Evolutionary conservation across 1,140 invertebrate species (phyloP), one percentile per base, ranked within the genome.

Genomic region (Heliconius nattereri): DNA sequence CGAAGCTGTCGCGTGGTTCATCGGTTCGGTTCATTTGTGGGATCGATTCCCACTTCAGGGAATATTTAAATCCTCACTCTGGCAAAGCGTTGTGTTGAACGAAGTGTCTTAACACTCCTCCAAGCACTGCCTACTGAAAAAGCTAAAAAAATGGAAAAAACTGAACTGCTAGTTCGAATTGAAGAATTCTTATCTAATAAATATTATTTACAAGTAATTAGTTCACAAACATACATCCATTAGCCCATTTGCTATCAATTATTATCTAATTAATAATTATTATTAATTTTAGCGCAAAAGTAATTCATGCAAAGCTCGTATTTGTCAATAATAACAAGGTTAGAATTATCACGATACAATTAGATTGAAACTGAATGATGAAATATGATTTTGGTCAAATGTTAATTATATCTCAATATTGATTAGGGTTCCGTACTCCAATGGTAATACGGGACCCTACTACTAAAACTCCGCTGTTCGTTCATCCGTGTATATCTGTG

Each of bases 241-340:
- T 60, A 66, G 9, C 20, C n/a, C 26, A 40, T 70, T 57, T 66
- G 74, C 57, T 60, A 75, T 37, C 52, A 66, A 75, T 75, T 75
- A 66, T 20, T 23, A 20, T 60, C 32, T 75, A 60, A 75, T 75
- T 66, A 66, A 66, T 29, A 9, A 66, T 13, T 16, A 66, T 13
- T 16, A 66, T 66, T 45, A 54, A 13, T 76, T 40, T 76, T 76
- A 40, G 74, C 32, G 13, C 49, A 66, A 66, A 66, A 66, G 57
- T 76, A 66, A 75, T 40, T 40, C 23, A 75, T 75, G 52, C 45
- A 60, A 26, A 13, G 16, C 73, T 26, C 23, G 60, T 66, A 26
- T 66, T 66, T 26, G n/a, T 66, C n/a, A 26, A 66, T 66, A 66
- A 66, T 66, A 29, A 60, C 9, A 66, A 66, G 9, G 60, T 66